phyloP scores from a whole-genome alignment of 53 echinoderm and acorn worm genomes.

The Paracentrotus lividus region DNA sequence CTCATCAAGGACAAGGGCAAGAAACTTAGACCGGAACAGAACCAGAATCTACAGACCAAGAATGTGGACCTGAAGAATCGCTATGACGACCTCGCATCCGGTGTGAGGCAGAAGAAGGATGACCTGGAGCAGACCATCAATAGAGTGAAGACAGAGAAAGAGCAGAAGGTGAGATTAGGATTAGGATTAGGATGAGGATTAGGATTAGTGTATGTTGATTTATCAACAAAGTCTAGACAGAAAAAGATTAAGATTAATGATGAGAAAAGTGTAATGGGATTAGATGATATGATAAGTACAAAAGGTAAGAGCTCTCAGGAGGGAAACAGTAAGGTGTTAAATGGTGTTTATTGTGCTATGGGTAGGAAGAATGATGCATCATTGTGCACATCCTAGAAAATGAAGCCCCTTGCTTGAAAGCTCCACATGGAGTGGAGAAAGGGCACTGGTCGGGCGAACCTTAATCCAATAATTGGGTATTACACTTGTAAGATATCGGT shows the following conservation, averaged over 20 bases:
- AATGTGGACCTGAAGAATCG: constrained; percentile 87
- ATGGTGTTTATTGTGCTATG: no score
- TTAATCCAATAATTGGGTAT: no score
- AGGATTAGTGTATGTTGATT: background rate
- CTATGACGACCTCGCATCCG: constrained; percentile 81
- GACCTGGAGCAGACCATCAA: constrained; percentile 85
- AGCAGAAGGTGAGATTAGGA: constrained; percentile 82
- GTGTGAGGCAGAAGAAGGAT: constrained; percentile 82
- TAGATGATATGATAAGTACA: background rate
- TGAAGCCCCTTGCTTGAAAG: no score
- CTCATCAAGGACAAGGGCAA: constrained; percentile 92
- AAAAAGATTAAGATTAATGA: background rate
- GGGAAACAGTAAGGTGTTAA: no score
- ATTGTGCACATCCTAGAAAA: no score
- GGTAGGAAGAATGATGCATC: background rate
- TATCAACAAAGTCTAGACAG: background rate
- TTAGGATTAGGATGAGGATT: background rate
- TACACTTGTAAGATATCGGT: no score
- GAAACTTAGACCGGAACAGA: constrained; percentile 95
- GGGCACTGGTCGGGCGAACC: no score
- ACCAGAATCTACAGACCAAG: constrained; percentile 90
- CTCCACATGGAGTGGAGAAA: no score
- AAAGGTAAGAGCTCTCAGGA: background rate
- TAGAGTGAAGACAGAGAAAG: constrained; percentile 81
- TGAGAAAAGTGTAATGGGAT: background rate